These are phyloP conservation scores for Musca vetustissima DNA, from an alignment of 1,140 invertebrate genomes.

Conservation along the genomic window DNA sequence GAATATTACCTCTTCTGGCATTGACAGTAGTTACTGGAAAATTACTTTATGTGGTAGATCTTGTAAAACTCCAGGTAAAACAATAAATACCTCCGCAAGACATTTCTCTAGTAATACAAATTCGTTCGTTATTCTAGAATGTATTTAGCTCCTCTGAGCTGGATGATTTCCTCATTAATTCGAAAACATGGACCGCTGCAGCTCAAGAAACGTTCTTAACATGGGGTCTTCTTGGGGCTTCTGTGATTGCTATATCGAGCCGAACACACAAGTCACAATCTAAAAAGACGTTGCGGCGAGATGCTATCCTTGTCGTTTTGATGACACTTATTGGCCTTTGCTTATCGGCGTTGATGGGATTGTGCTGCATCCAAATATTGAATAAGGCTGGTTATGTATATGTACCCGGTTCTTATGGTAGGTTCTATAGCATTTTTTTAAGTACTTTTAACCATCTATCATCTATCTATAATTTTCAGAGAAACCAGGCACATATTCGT, in stretches of 20 bases:
- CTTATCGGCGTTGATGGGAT: slow-evolving; percentile 75
- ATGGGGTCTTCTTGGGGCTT: slow-evolving; percentile 85
- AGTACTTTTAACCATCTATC: too few species aligned
- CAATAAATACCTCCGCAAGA: too few species aligned
- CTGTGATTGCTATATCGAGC: slow-evolving; percentile 77
- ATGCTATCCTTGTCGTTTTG: slow-evolving; percentile 76
- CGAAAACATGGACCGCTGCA: slow-evolving; percentile 85
- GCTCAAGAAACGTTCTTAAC: slow-evolving; percentile 86
- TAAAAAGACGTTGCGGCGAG: slow-evolving; percentile 71
- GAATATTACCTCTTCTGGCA: slow-evolving; percentile 37
- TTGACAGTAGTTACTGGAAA: slow-evolving; percentile 43
- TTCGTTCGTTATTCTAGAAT: slow-evolving; percentile 57
- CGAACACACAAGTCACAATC: slow-evolving; percentile 62
- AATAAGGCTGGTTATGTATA: slow-evolving; percentile 72
- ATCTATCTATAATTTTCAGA: slow-evolving; percentile 69
- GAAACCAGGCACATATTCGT: slow-evolving; percentile 70
- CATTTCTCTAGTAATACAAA: too few species aligned
- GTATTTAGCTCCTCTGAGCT: slow-evolving; percentile 77
- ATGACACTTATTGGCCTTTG: slow-evolving; percentile 76
- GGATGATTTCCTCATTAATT: slow-evolving; percentile 81
- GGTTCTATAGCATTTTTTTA: too few species aligned
- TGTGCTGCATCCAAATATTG: slow-evolving; percentile 77
- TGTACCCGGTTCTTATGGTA: slow-evolving; percentile 83
- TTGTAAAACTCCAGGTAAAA: slow-evolving; percentile 43
- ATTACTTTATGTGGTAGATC: slow-evolving; percentile 46